These are phyloP conservation scores for Gallinago stenura DNA, from an alignment of 2,797 vertebrate genomes.

Conservation along the genomic window DNA sequence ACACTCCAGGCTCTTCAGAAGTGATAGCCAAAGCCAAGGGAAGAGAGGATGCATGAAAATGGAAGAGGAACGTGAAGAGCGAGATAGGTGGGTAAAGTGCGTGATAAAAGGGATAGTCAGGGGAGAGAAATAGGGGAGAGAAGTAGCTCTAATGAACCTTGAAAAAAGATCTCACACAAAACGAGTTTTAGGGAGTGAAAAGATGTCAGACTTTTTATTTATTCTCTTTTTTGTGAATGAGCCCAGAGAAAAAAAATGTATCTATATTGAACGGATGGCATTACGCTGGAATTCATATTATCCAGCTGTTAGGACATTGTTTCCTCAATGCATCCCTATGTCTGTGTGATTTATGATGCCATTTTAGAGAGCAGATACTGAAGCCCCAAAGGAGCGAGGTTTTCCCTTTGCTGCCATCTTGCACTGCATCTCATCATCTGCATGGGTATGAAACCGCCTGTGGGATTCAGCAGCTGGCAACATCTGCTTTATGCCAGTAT, in stretches of 20 bases:
- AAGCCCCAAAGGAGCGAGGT: neutral
- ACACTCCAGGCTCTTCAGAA: slow-evolving; percentile 10
- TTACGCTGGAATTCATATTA: neutral
- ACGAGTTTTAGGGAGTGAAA: neutral
- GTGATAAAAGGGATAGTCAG: slow-evolving; percentile 25
- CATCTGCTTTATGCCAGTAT: neutral
- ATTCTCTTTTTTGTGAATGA: neutral
- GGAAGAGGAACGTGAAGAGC: slow-evolving; percentile 34
- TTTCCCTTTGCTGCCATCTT: neutral
- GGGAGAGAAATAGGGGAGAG: neutral
- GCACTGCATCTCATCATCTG: neutral
- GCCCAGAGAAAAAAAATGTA: neutral
- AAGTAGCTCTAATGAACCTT: neutral
- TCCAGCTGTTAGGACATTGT: neutral
- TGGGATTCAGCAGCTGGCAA: neutral
- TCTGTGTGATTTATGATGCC: neutral
- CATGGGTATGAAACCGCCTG: rapidly evolving
- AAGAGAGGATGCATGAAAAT: slow-evolving; percentile 34
- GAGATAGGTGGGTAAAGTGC: neutral
- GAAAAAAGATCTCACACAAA: neutral
- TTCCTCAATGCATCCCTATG: neutral
- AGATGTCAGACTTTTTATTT: neutral
- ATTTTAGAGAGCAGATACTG: neutral
- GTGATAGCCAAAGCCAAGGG: slow-evolving; percentile 14
- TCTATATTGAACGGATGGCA: neutral